phyloP scores from a whole-genome alignment of 1,140 invertebrate genomes.

The Cepaea nemoralis region DNA sequence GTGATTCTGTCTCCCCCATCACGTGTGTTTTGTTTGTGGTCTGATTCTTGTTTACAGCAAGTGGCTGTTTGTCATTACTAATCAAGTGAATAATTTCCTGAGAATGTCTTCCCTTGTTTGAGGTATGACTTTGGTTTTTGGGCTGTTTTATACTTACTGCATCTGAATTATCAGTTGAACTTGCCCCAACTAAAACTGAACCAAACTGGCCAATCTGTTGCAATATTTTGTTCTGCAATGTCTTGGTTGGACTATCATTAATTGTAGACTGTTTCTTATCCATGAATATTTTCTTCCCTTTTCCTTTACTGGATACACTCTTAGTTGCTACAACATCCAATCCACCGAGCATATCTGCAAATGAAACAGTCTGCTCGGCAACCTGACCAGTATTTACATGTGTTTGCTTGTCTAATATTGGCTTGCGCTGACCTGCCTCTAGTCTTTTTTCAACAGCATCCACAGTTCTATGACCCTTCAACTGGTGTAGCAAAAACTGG shows the following conservation, averaged over 20 bases:
- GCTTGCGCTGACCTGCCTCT: constrained; percentile 12
- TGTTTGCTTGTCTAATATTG: background rate
- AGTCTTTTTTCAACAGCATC: constrained; percentile 35
- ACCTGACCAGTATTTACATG: background rate
- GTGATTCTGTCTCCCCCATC: background rate
- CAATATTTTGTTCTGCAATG: background rate
- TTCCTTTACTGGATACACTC: background rate
- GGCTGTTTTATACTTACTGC: background rate
- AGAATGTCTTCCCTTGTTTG: background rate
- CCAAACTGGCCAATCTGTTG: background rate
- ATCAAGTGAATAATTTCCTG: background rate
- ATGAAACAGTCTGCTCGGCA: background rate
- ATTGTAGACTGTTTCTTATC: background rate
- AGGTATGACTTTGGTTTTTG: background rate
- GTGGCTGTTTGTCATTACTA: background rate
- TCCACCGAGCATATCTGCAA: constrained; percentile 27
- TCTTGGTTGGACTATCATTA: background rate
- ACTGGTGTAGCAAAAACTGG: constrained; percentile 8
- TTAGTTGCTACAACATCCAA: background rate
- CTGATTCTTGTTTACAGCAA: too few species aligned
- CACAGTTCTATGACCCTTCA: background rate
- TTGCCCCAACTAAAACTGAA: background rate
- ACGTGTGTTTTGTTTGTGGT: background rate
- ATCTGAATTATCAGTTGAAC: background rate
- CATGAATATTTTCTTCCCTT: background rate